Base-by-base conservation (phyloP, 1,140 invertebrate genomes). In the Pomacea maculata region DNA sequence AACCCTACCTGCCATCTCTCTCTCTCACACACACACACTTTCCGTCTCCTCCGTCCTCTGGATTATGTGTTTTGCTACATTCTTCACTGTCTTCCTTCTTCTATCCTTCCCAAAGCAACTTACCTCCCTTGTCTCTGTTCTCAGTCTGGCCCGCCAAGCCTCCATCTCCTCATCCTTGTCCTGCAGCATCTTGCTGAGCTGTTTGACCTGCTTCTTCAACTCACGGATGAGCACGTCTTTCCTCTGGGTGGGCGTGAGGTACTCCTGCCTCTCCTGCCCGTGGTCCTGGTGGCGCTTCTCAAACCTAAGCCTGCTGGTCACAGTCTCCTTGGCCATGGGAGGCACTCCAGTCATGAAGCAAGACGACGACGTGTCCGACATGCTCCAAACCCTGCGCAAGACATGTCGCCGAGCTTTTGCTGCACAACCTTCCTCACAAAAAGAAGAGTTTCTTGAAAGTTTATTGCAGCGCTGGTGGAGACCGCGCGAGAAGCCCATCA, bases 161-260 rank as follows among this genome's bases (percentile, higher is more conserved):
- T 85, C 83, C 21, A 85, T 80, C 75, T 85, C 82, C 52, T n/a
- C 34, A 52, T 82, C 74, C 71, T 82, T 83, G 12, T 85, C 83
- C 10, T 82, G 76, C 61, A 86, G 29, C 34, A 68, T 45, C 70
- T 80, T 84, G n/a, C 75, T 82, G 34, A 86, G 79, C 10, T 84
- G 77, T 74, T 83, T 85, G 1, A 87, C 72, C 57, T 86, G 81
- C 10, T 75, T 72, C 76, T 80, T 87, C 12, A 88, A 57, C 25
- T 85, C 79, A 67, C 79, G 87, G 9, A 88, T 78, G 25, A 81
- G 25, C 21, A 85, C 81, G 9, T 87, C 87, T 74, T 86, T 88
- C 14, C 85, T 71, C 76, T 88, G 87, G 57, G 83, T 83, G 7
- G 87, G 87, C 14, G 87, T 88, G 63, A 87, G n/a, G 63, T 88